Evolutionary conservation across 2,888 invertebrate genomes (phyloP).

Genomic region (Agonopterix arenella): DNA sequence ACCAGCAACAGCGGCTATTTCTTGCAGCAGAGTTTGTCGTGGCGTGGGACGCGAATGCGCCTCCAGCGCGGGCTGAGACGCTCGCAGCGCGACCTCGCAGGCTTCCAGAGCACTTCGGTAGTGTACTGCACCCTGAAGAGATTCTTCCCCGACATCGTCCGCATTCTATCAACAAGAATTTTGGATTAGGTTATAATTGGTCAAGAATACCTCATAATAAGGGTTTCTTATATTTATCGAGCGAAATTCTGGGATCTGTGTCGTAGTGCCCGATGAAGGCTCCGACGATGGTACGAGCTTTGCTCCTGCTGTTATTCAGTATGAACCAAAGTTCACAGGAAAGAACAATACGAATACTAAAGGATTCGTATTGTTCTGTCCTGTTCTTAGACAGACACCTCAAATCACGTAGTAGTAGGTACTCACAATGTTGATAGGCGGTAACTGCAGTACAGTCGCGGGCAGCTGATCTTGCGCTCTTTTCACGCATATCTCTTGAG

Average conservation of each 20-base stretch:
- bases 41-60: constrained; percentile 7
- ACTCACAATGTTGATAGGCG: background rate
- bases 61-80: constrained; percentile 9
- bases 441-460: constrained; percentile 11
- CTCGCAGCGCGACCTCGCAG: constrained; percentile 10
- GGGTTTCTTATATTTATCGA: no score
- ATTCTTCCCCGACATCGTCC: background rate
- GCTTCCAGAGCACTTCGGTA: constrained; percentile 5
- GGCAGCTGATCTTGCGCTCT: constrained; percentile 12
- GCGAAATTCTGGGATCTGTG: no score
- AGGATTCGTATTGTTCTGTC: no score
- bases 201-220: background rate
- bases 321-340: no score
- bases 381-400: no score
- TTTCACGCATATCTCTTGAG: constrained; percentile 6
- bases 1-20: constrained; percentile 9
- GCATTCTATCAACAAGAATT: background rate
- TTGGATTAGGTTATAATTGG: background rate
- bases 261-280: no score
- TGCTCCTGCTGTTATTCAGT: no score
- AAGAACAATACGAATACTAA: no score
- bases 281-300: no score
- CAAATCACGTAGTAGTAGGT: no score
- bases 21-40: constrained; percentile 10
- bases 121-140: background rate